phyloP scores from a whole-genome alignment of 1,140 invertebrate species.

The Archivesica marissinica region DNA sequence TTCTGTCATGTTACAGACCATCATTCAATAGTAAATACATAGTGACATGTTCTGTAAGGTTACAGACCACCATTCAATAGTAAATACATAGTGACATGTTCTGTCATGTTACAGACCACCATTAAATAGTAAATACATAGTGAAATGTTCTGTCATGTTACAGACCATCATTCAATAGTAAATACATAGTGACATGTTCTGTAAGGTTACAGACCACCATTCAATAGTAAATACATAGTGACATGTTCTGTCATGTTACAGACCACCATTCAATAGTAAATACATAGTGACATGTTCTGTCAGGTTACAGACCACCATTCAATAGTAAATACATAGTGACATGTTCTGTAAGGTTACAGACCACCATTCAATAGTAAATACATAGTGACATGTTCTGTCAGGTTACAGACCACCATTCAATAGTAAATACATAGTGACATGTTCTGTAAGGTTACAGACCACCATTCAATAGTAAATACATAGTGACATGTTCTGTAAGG shows the following conservation, averaged over 20 bases:
- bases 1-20: not conserved
- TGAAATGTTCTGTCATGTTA: not conserved
- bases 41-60: not conserved
- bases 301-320: conserved; percentile 1
- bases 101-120: not conserved
- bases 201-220: not conserved
- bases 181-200: not conserved
- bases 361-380: no score
- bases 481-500: not conserved
- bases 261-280: no score
- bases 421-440: not conserved
- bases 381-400: not conserved
- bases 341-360: not conserved
- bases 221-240: no score
- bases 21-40: no score
- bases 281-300: not conserved
- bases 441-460: not conserved
- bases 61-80: no score
- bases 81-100: not conserved
- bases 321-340: no score
- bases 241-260: not conserved
- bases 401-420: not conserved
- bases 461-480: no score
- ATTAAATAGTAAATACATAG: no score
- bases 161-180: no score